Evolutionary conservation across 30 jellyfish, hydroid and myxozoan species (phyloP).

Genomic region (Aurelia coerulea): DNA sequence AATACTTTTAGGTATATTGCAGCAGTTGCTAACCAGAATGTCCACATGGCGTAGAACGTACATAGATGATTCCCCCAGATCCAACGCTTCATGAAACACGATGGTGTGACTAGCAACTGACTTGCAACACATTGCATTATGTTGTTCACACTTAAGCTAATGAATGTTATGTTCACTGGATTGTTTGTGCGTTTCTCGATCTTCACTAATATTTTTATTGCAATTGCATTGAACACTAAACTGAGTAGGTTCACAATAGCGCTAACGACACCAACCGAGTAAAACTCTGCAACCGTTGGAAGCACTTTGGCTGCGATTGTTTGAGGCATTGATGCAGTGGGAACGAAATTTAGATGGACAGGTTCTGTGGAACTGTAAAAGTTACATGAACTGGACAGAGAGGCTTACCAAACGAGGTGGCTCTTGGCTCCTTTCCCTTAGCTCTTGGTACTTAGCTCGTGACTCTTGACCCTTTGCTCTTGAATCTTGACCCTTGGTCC

Average conservation of each 20-base stretch:
- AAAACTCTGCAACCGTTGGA: neutral
- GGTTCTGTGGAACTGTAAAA: too few relatives aligned
- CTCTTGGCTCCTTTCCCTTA: too few relatives aligned
- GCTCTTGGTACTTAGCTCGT: too few relatives aligned
- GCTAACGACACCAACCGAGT: slow-evolving; percentile 16
- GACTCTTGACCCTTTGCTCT: too few relatives aligned
- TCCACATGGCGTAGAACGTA: slow-evolving; percentile 24
- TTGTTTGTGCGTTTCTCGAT: slow-evolving; percentile 16
- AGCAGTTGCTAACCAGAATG: slow-evolving; percentile 42
- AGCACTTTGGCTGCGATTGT: too few relatives aligned
- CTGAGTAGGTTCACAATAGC: slow-evolving; percentile 24
- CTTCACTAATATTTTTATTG: slow-evolving; percentile 13
- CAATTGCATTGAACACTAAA: neutral
- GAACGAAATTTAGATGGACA: too few relatives aligned
- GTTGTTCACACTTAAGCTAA: slow-evolving; percentile 18
- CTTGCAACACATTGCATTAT: slow-evolving; percentile 20
- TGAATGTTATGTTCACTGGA: slow-evolving; percentile 16
- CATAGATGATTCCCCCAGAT: slow-evolving; percentile 14
- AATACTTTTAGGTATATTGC: slow-evolving; percentile 24
- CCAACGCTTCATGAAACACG: slow-evolving; percentile 33
- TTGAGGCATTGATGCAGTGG: too few relatives aligned
- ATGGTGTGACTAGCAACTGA: slow-evolving; percentile 34
- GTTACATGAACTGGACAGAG: too few relatives aligned
- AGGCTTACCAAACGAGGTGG: too few relatives aligned
- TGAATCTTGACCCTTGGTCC: too few relatives aligned